Base-by-base conservation (phyloP, 2,113 vertebrate species). In the Erythrocercus mccallii region DNA sequence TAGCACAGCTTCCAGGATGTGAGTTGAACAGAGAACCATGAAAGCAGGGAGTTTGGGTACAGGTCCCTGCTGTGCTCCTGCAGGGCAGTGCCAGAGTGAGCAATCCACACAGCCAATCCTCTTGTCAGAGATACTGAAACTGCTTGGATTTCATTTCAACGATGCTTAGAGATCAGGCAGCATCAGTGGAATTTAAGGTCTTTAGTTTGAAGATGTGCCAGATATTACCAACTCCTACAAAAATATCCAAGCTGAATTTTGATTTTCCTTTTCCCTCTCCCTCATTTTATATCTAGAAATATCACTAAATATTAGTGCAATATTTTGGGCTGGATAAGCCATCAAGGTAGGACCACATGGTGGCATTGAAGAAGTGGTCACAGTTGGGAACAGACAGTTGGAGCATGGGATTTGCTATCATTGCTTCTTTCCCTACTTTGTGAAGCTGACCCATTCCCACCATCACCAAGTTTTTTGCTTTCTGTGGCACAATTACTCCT, bases 21-120 rank as follows among this genome's bases (percentile, higher is more conserved):
- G 51, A 92, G 79, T 72, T 8, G 40, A 96, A 76, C 61, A 68
- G 72, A 90, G 92, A 89, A 51, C 87, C 11, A 6, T 88, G 85
- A 90, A 92, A 95, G 71, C 37, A 18, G 44, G 25, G 85, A 86
- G 76, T 88, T 33, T 69, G 80, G 91, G 93, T 82, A 69, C 74
- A 95, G 94, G 93, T 96, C 88, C 90, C 82, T 27, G 28, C 73
- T 92, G 83, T 94, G 90, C 70, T 96, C 93, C 83, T 92, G 77
- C 87, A 94, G 83, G 87, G 94, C 82, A 74, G 74, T 94, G 92
- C 94, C 27, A 30, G 70, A 76, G 82, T 83, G 61, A 80, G 54
- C 37, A 82, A 62, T 53, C 81, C 74, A 37, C 56, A 65, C 35
- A 72, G 79, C 37, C 72, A 83, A 81, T 53, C 83, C 70, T 95